Conservation (phyloP, 1,140 invertebrate species). For the Euwallacea similis region DNA sequence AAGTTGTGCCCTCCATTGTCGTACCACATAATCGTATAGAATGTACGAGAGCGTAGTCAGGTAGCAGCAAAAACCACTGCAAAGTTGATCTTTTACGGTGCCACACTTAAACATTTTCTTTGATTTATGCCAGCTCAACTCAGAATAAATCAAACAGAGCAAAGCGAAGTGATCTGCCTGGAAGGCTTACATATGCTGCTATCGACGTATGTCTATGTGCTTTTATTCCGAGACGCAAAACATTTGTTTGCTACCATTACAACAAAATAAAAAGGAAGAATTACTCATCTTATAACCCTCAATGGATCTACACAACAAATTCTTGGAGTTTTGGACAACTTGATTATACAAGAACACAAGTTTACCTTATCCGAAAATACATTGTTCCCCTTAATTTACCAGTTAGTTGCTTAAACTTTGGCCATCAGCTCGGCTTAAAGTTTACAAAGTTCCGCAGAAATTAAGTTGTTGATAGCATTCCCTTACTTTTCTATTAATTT, state of each 20-base stretch:
- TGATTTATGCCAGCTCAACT: slow-evolving; percentile 15
- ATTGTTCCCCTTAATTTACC: slow-evolving; percentile 15
- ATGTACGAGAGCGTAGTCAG: slow-evolving; percentile 30
- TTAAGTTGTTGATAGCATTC: slow-evolving; percentile 11
- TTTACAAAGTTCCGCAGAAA: not conserved
- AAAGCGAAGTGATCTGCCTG: not conserved
- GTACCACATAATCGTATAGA: slow-evolving; percentile 29
- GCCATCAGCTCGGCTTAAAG: not conserved
- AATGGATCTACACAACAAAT: too few relatives aligned
- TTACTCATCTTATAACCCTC: too few relatives aligned
- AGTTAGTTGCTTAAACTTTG: slow-evolving; percentile 8
- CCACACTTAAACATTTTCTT: slow-evolving; percentile 27
- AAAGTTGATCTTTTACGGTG: slow-evolving; percentile 33
- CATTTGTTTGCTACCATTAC: too few relatives aligned
- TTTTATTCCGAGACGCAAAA: too few relatives aligned
- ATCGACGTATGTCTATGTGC: not conserved
- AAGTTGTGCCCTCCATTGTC: slow-evolving; percentile 25
- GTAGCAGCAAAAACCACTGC: slow-evolving; percentile 21
- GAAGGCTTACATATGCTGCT: not conserved
- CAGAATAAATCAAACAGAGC: slow-evolving; percentile 7
- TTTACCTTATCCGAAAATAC: not conserved
- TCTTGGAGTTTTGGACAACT: too few relatives aligned
- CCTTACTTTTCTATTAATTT: slow-evolving; percentile 1
- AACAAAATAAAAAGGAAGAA: too few relatives aligned
- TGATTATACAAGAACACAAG: too few relatives aligned